Conservation (phyloP, 2,797 vertebrate genomes). For the Microctenopoma stevenorrisi region DNA sequence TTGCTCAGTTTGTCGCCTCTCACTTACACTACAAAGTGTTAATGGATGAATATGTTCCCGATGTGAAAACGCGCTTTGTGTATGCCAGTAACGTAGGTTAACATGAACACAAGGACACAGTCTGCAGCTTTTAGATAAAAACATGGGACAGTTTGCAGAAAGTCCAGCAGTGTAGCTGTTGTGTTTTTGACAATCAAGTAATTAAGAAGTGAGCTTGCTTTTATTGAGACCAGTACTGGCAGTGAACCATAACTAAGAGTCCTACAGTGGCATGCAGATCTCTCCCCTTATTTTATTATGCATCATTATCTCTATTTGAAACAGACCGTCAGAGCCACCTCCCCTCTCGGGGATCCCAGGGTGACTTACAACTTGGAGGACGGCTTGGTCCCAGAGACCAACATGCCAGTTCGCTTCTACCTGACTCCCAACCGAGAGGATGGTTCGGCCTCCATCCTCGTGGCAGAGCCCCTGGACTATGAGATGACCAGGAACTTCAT, state of each 20-base stretch:
- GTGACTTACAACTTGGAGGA: constrained; percentile 91
- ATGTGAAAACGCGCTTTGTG: not conserved
- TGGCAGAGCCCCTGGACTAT: constrained; percentile 90
- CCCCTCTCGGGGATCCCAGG: constrained; percentile 88
- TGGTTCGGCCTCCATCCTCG: constrained; percentile 88
- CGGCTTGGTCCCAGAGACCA: constrained; percentile 90
- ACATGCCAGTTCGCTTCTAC: constrained; percentile 92
- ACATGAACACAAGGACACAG: not conserved
- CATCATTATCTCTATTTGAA: constrained; percentile 10
- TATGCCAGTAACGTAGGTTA: too few species aligned
- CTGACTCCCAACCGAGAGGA: constrained; percentile 91
- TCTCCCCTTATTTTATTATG: not conserved
- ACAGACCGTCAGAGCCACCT: constrained; percentile 89
- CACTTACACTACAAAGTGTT: not conserved
- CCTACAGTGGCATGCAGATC: not conserved
- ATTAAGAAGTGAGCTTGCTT: not conserved
- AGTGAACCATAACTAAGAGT: not conserved
- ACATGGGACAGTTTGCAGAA: not conserved
- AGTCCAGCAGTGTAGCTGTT: not conserved
- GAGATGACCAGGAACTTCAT: constrained; percentile 89
- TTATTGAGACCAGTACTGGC: not conserved
- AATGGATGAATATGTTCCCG: too few species aligned
- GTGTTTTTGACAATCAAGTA: not conserved
- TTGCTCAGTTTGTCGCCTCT: constrained; percentile 1
- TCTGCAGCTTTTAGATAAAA: not conserved